Base-by-base conservation (phyloP, 2,113 vertebrate species). In the Enhydra lutris region DNA sequence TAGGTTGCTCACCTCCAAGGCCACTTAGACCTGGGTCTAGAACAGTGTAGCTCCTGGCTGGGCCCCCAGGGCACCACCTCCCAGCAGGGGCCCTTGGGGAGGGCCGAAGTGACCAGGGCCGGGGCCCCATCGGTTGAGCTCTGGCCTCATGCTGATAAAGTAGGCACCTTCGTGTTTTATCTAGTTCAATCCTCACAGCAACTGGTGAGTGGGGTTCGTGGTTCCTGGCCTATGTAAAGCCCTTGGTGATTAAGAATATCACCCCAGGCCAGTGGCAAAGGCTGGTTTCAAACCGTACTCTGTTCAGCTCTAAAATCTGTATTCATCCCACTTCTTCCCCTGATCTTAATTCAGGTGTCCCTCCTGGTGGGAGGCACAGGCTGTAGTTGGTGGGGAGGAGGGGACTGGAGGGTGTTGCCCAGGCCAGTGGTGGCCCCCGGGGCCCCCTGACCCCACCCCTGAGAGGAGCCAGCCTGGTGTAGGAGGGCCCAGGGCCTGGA, bases 201-300 rank as follows among this genome's bases (percentile, higher is more conserved):
- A 3, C 24, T 5, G 14, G 34, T 8, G 29, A 83, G 76, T 4
- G 12, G 21, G 45, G 31, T 29, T 11, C 3, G 1, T 0, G 79
- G 26, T 55, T 47, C 6, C 52, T 21, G 6, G n/a, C 29, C 47
- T 52, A 7, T 12, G 14, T 23, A 34, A 34, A 31, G 45, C 29
- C n/a, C 9, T 5, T 13, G 42, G 79, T 34, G 20, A 7, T 3
- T 2, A 59, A 65, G 50, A 59, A 59, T 26, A 23, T 61, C 3
- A 23, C 17, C 80, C 76, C 52, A 55, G 85, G 78, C 50, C 82
- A 71, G 73, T 4, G 23, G 11, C 93, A 34, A 79, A 63, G 34
- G 31, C 63, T 63, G 26, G 17, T 47, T 71, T 84, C 82, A 69
- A 63, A 15, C 18, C 29, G 52, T 4, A 1, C 55, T 23, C 67